Evolutionary conservation across 2,797 vertebrate species (phyloP), one percentile per base, ranked within the genome.

Genomic region (Sebastiscus tertius): DNA sequence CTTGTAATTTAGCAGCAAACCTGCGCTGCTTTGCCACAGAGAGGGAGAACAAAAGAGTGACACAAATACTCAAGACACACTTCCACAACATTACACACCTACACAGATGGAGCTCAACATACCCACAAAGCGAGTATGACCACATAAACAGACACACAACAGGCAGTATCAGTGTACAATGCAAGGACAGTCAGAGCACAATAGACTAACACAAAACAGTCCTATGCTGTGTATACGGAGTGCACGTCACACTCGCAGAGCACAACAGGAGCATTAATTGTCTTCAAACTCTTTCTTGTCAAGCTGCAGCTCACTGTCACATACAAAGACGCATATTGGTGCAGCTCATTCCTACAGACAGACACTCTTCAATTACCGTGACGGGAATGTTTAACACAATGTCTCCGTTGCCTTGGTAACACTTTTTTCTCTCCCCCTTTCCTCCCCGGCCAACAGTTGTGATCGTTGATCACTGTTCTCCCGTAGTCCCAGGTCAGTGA

Each of bases 391-490:
- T 92, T 90, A 90, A 88, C 82, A 71, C 83, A 71, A 61, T 84
- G 64, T 83, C 65, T 75, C 63, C 18, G 91, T 92, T 90, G 83
- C 91, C 89, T 34, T 72, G 86, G 90, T 76, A 90, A 92, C 90
- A 31, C 34, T 14, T 26, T 54, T 27, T 18, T 20, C 29, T 10
- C 18, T 18, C 6, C 49, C 56, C 22, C 2, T 36, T 59, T 72
- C 52, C 63, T 70, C 29, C n/a, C 67, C 59, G 70, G 79, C 82
- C 61, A 85, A 39, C 33, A 63, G 61, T 77, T 79, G 74, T 82
- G 60, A 73, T 82, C 36, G n/a, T 77, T 79, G 77, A 85, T 89
- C 74, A 68, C 82, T 24, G 73, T 61, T 70, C 29, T 70, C 26
- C 26, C 49, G 75, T 5, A 33, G 62, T 76, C 72, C 72, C 81